Percentiles rank a stretch among this genome's conserved stretches.
phyloP scores from a whole-genome alignment of 2,888 invertebrate species.

The Ochropacha duplaris region DNA sequence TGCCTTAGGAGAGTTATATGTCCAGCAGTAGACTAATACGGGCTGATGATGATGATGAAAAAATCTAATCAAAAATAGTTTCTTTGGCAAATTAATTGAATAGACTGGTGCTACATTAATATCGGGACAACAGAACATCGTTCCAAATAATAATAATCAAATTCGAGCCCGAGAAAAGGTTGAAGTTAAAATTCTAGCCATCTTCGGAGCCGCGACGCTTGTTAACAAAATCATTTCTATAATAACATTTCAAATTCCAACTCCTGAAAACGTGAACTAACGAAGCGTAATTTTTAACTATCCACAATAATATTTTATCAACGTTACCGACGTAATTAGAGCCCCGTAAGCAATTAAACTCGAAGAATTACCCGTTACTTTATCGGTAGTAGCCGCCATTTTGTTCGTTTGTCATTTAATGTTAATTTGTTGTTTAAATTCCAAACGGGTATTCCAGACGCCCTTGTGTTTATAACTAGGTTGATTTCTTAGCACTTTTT shows the following conservation, averaged over 20 bases:
- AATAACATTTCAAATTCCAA: constrained; percentile 29
- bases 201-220: constrained; percentile 21
- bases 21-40: too few species aligned
- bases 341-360: constrained; percentile 1
- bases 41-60: too few species aligned
- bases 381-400: not conserved
- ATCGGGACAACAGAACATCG: not conserved
- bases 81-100: too few species aligned
- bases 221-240: constrained; percentile 31
- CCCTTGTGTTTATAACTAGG: not conserved
- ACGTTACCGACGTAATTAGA: not conserved
- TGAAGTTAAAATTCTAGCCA: not conserved
- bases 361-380: not conserved
- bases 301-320: not conserved
- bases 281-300: constrained; percentile 24
- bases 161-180: not conserved
- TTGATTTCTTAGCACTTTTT: not conserved
- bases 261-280: constrained; percentile 25
- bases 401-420: not conserved
- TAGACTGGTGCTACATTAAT: too few species aligned
- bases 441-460: not conserved
- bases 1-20: too few species aligned
- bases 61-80: too few species aligned
- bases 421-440: not conserved
- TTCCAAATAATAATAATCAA: constrained; percentile 1